These are phyloP conservation scores for Perca flavescens DNA, from an alignment of 2,113 vertebrate genomes.

Conservation along the genomic window DNA sequence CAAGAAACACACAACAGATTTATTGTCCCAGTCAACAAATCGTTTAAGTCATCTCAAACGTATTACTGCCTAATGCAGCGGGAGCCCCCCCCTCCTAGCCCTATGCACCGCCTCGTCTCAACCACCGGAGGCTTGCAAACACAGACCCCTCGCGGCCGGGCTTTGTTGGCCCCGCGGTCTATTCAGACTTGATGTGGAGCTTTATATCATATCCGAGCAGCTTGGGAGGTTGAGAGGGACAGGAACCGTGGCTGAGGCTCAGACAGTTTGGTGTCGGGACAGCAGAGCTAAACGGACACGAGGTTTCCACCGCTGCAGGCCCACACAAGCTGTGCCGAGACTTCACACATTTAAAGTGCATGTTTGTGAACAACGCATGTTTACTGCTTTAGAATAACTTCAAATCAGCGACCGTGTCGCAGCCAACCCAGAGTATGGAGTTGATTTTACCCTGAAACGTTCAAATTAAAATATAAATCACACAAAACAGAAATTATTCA, in stretches of 20 bases:
- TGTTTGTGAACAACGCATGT: conserved; percentile 24
- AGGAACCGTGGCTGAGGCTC: conserved; percentile 36
- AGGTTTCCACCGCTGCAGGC: conserved; percentile 48
- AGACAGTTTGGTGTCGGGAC: conserved; percentile 57
- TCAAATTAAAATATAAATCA: not conserved
- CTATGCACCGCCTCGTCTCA: conserved; percentile 69
- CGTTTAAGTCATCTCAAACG: conserved; percentile 92
- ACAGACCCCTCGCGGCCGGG: conserved; percentile 24
- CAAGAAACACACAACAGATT: conserved; percentile 89
- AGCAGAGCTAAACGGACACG: conserved; percentile 36
- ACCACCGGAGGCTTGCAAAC: conserved; percentile 81
- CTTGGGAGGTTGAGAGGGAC: conserved; percentile 61
- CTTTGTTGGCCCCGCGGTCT: conserved; percentile 75
- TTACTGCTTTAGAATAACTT: conserved; percentile 23
- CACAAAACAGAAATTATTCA: not conserved
- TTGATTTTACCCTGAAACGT: not conserved
- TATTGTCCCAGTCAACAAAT: conserved; percentile 94
- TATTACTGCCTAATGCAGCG: conserved; percentile 87
- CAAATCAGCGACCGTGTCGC: conserved; percentile 1
- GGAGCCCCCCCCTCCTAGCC: conserved; percentile 38
- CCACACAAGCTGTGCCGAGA: conserved; percentile 58
- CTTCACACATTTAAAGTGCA: conserved; percentile 30
- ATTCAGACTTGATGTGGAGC: conserved; percentile 67
- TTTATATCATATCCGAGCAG: conserved; percentile 61
- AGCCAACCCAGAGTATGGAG: not conserved